Conservation (phyloP, 2,113 vertebrate species). For the Vidua macroura region DNA sequence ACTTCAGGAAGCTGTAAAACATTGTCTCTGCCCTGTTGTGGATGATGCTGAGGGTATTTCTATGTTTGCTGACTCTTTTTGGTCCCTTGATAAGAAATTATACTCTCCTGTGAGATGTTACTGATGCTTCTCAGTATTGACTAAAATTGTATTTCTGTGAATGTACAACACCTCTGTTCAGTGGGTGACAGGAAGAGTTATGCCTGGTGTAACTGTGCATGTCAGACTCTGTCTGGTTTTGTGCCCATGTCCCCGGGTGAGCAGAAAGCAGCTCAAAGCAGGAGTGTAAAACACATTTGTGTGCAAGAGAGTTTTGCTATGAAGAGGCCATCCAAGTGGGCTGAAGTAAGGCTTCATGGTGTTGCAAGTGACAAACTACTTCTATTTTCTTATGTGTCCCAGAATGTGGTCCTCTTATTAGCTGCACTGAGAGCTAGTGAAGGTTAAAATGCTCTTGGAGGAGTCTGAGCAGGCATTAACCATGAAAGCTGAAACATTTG, state of each 20-base stretch:
- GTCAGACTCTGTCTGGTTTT: neutral
- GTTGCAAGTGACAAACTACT: neutral
- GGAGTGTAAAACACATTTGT: fast-evolving
- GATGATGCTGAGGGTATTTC: neutral
- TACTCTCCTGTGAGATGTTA: neutral
- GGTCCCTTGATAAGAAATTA: neutral
- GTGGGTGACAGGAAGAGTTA: neutral
- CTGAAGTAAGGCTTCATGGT: neutral
- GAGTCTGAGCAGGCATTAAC: neutral
- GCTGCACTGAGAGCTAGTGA: neutral
- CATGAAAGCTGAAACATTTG: neutral
- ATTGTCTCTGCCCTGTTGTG: neutral
- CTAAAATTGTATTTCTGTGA: neutral
- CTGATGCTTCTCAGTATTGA: neutral
- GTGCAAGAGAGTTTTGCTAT: neutral
- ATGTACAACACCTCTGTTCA: neutral
- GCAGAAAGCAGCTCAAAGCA: neutral
- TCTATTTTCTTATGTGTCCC: fast-evolving
- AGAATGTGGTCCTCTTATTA: neutral
- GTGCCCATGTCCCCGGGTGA: neutral
- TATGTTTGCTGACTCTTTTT: neutral
- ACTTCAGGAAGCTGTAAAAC: neutral
- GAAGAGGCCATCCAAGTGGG: neutral
- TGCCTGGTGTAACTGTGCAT: neutral
- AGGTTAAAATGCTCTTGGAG: neutral